Conservation (phyloP, 2,797 vertebrate species). For the Borostomias antarcticus region DNA sequence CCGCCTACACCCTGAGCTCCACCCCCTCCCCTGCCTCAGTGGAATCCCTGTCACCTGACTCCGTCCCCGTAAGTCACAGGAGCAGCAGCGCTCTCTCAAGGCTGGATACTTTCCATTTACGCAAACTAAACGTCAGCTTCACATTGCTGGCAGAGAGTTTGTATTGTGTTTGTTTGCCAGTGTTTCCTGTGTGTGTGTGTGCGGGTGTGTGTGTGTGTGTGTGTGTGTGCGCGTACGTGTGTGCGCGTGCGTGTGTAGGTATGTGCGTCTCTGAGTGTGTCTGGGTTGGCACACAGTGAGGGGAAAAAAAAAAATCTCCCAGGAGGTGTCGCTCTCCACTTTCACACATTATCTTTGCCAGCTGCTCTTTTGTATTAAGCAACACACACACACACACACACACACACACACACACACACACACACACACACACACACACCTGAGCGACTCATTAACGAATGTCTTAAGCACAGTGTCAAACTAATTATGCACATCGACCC, state of each 20-base stretch:
- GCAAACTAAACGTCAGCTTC: slow-evolving; percentile 1
- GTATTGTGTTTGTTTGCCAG: not conserved
- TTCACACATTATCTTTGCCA: slow-evolving; percentile 48
- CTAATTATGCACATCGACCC: slow-evolving; percentile 60
- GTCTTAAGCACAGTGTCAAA: slow-evolving; percentile 75
- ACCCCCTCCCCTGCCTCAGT: slow-evolving; percentile 80
- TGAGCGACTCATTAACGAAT: slow-evolving; percentile 66
- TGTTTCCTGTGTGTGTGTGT: not conserved
- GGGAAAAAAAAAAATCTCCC: slow-evolving; percentile 30
- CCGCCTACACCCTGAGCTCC: slow-evolving; percentile 81
- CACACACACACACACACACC: slow-evolving; percentile 42
- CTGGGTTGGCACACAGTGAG: slow-evolving; percentile 14
- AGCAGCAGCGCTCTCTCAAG: slow-evolving; percentile 24
- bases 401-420: slow-evolving; percentile 18
- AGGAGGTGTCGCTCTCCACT: slow-evolving; percentile 63
- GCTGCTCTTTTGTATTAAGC: slow-evolving; percentile 56
- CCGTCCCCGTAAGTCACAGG: slow-evolving; percentile 81
- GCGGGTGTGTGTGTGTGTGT: slow-evolving; percentile 39
- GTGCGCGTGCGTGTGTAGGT: not conserved
- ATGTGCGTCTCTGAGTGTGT: slow-evolving; percentile 39
- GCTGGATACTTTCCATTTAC: slow-evolving; percentile 48
- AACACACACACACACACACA: not conserved
- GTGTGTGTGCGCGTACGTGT: slow-evolving; percentile 1
- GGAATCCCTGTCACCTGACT: slow-evolving; percentile 78
- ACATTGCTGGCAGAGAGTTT: slow-evolving; percentile 4